phyloP scores from a whole-genome alignment of 2,888 invertebrate genomes.

The Adelphocoris suturalis region DNA sequence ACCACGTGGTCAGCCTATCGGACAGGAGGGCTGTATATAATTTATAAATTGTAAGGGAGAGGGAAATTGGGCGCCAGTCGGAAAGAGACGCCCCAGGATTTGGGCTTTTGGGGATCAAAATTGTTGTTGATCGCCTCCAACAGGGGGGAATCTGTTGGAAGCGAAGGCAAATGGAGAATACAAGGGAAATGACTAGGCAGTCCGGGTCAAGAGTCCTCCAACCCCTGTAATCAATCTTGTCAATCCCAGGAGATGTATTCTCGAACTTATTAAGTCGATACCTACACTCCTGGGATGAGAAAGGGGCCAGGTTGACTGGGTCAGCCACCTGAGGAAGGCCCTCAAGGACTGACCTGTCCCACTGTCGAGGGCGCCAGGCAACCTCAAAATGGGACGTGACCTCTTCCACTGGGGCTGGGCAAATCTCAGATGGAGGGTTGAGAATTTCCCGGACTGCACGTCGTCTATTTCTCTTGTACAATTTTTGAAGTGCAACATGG shows the following conservation, averaged over 20 bases:
- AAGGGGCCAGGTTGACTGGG: conserved; percentile 3
- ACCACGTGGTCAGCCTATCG: conserved; percentile 56
- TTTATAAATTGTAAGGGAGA: conserved; percentile 76
- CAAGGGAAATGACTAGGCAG: background rate
- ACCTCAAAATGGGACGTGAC: background rate
- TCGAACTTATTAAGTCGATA: conserved; percentile 26
- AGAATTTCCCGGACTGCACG: conserved; percentile 1
- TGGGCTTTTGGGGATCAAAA: conserved; percentile 71
- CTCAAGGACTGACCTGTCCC: background rate
- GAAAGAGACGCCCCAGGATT: conserved; percentile 74
- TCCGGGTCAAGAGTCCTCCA: conserved; percentile 47
- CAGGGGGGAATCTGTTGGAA: conserved; percentile 40
- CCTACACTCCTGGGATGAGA: conserved; percentile 51
- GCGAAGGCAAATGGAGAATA: conserved; percentile 22
- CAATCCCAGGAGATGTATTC: conserved; percentile 42
- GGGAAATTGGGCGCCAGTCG: conserved; percentile 77
- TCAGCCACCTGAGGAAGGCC: background rate
- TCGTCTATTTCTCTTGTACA: conserved; percentile 23
- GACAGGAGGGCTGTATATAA: conserved; percentile 74
- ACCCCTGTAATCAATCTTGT: conserved; percentile 50
- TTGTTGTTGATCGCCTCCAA: conserved; percentile 72
- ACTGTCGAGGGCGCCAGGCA: background rate
- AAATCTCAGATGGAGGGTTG: background rate
- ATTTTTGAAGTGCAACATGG: background rate
- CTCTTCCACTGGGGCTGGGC: conserved; percentile 27